Conservation (phyloP, 2,888 invertebrate genomes). For the Idaea aversata region DNA sequence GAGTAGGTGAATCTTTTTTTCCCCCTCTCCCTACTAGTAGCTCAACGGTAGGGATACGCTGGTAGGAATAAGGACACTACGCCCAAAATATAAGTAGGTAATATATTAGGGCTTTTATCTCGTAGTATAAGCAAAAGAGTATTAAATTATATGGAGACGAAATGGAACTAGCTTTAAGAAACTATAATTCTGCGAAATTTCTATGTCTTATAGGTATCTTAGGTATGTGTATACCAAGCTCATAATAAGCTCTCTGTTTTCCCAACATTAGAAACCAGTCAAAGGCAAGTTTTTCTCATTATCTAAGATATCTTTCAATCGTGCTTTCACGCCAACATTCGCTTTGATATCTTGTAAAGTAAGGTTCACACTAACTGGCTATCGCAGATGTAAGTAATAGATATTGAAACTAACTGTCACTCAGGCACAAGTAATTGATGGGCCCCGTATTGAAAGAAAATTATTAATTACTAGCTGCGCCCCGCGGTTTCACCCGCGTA, state of each 20-base stretch:
- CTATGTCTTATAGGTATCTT: not conserved
- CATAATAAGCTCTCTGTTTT: not conserved
- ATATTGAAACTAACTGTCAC: not conserved
- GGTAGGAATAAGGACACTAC: too few species aligned
- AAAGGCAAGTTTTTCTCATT: not conserved
- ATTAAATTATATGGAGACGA: too few species aligned
- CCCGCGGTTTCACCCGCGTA: too few species aligned
- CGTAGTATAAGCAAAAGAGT: too few species aligned
- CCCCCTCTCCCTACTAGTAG: too few species aligned
- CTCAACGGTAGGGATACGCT: too few species aligned
- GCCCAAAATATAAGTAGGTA: too few species aligned
- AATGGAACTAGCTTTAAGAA: too few species aligned
- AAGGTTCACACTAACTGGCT: not conserved
- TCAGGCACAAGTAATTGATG: not conserved
- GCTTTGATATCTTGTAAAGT: not conserved
- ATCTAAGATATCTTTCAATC: slow-evolving; percentile 8
- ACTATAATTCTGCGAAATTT: not conserved
- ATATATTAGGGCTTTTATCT: too few species aligned
- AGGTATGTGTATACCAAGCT: not conserved
- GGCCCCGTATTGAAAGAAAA: not conserved
- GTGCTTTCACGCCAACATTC: slow-evolving; percentile 25
- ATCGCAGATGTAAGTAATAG: not conserved
- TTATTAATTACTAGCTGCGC: too few species aligned
- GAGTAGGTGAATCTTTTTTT: too few species aligned
- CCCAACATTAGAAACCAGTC: not conserved